Evolutionary conservation across 1,140 invertebrate genomes (phyloP), one percentile per base, ranked within the genome.

Genomic region (Heliconius eleuchia): DNA sequence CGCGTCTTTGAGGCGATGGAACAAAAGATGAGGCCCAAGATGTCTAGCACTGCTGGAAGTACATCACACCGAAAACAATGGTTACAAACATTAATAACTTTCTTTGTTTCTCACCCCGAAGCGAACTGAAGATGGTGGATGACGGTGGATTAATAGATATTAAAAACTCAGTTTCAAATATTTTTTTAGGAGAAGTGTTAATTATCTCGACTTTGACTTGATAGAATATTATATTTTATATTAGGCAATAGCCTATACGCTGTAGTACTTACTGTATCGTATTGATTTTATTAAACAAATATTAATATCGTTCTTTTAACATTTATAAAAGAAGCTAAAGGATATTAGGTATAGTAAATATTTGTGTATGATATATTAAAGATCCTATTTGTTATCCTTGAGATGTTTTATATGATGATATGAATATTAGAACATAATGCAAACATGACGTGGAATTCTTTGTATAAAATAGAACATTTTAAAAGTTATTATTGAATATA

Each of bases 81-180:
- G 85, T 55, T 73, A 85, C 84, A 87, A 89, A 90, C 89, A 88
- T 92, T 92, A 91, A 91, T 91, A 91, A 88, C 88, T 89, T 86
- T 89, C 90, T 90, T 91, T 91, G 90, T 91, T 88, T 87, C 84
- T 71, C 74, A 83, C 80, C 82, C 82, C 81, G 74, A 66, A 66
- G 60, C 27, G 27, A 77, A 82, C 75, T 78, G 80, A 81, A 82
- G 85, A 81, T 83, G 77, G 80, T 84, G 80, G 84, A 66, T 66
- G 79, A 76, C 73, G 82, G 84, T 84, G 83, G 85, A 82, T 85
- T 85, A 84, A 86, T 85, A 82, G 82, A 86, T 85, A 86, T 85
- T 81, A 86, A 85, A 84, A 84, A 34, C 55, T 60, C 23, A 66
- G 60, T 66, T 66, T 66, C 27, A 66, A 66, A 13, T 66, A 23